Base-by-base conservation (phyloP, 2,888 invertebrate species). In the Eilema griseolum region DNA sequence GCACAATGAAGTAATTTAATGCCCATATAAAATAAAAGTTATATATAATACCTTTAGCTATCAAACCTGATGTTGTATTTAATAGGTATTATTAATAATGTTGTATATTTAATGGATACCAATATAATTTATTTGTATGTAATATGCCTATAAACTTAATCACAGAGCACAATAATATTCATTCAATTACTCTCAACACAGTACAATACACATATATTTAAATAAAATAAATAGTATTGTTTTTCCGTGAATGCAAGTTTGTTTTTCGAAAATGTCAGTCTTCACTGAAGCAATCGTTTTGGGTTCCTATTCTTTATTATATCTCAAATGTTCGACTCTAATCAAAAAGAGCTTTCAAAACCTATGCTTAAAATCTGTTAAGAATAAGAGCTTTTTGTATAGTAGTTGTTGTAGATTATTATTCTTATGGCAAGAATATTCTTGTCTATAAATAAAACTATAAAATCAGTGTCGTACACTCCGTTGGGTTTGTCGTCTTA, bases 321-420 rank as follows among this genome's bases (percentile, higher is more conserved):
- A 67, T 59, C 61, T 67, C 66, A 57, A 75, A 69, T 70, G 71
- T 79, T 79, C 74, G 73, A 79, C 66, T 74, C 71, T 78, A 79
- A 82, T 70, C 65, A n/a, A 80, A 77, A 88, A 86, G 94, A 94
- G 93, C 94, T 94, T 94, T 93, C 84, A 81, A 41, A 90, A 88
- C 89, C 88, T 90, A 90, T 89, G 90, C 91, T 92, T 90, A 88
- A 85, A 83, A 87, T 87, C 87, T 90, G 88, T 90, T 92, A 92
- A 86, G 79, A 86, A 83, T 93, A 93, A 93, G 92, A 93, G 93
- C 93, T 94, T 93, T 88, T 90, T 92, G 90, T 93, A 91, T 87
- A 85, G 90, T 93, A 93, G 91, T 89, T 88, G 90, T 91, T 90
- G 89, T 92, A 92, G 89, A 85, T 63, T 75, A 76, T 68, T 77